These are phyloP conservation scores for Listronotus bonariensis DNA, from an alignment of 1,140 invertebrate species.

Conservation along the genomic window DNA sequence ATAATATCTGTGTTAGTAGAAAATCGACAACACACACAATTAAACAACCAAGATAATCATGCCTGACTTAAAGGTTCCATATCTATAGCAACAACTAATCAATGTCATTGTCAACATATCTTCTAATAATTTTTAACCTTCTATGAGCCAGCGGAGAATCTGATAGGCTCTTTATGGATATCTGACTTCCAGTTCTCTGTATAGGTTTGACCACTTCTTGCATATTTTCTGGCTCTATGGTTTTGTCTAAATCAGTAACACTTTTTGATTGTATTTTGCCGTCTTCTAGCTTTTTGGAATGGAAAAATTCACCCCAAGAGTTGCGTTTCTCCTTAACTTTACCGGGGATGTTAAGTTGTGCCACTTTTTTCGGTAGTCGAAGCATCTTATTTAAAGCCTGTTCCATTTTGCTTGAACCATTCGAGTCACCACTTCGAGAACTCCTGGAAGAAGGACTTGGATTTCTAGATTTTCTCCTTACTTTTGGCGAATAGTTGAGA, in stretches of 20 bases:
- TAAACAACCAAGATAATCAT: constrained; percentile 14
- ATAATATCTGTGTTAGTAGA: constrained; percentile 1
- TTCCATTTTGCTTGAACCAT: constrained; percentile 17
- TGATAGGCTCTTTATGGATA: constrained; percentile 37
- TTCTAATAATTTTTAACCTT: constrained; percentile 44
- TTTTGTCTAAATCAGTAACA: constrained; percentile 24
- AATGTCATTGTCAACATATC: constrained; percentile 45
- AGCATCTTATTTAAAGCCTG: constrained; percentile 40
- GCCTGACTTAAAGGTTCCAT: constrained; percentile 13
- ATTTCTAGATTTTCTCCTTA: constrained; percentile 36
- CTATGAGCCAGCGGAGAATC: constrained; percentile 42
- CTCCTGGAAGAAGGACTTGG: constrained; percentile 13
- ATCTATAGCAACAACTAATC: constrained; percentile 28
- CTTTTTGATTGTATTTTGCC: constrained; percentile 42
- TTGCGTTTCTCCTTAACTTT: constrained; percentile 33
- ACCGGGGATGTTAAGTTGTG: constrained; percentile 21
- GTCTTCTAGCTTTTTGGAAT: constrained; percentile 22
- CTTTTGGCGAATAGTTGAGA: constrained; percentile 49
- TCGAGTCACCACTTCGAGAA: constrained; percentile 5
- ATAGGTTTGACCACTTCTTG: constrained; percentile 7
- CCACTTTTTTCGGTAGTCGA: constrained; percentile 42
- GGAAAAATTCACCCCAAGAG: constrained; percentile 36
- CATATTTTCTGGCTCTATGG: constrained; percentile 5
- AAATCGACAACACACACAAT: constrained; percentile 7
- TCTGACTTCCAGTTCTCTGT: constrained; percentile 29